phyloP scores from a whole-genome alignment of 64 coral and sea anemone species.

The Porites lutea region DNA sequence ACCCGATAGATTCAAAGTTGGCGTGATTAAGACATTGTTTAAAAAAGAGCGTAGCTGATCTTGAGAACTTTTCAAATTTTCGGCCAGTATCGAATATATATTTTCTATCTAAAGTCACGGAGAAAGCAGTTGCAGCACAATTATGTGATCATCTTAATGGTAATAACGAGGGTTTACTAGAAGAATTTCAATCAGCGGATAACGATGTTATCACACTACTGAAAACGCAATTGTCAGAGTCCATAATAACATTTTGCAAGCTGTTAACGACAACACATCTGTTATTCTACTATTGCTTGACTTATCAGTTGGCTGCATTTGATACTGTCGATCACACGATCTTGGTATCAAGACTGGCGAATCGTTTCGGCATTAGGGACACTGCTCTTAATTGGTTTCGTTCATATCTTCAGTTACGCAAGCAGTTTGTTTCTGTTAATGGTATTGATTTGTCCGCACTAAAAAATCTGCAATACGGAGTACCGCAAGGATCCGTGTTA shows the following conservation, averaged over 20 bases:
- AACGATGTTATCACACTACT: conserved; percentile 16
- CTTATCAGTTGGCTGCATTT: conserved; percentile 24
- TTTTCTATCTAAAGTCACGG: background rate
- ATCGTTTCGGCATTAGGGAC: background rate
- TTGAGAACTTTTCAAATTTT: background rate
- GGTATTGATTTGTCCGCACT: too few relatives aligned
- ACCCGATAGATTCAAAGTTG: background rate
- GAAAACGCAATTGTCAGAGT: conserved; percentile 18
- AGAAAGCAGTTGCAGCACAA: too few relatives aligned
- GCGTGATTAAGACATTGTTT: conserved; percentile 9
- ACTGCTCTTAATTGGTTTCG: conserved; percentile 48
- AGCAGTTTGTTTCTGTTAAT: too few relatives aligned
- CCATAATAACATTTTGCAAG: conserved; percentile 2
- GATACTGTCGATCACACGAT: too few relatives aligned
- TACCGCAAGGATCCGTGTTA: too few relatives aligned
- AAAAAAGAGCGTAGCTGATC: conserved; percentile 43
- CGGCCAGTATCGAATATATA: too few relatives aligned
- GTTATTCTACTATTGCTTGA: conserved; percentile 20
- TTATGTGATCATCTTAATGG: conserved; percentile 7
- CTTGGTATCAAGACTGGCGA: too few relatives aligned
- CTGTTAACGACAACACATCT: background rate
- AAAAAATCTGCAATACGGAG: too few relatives aligned
- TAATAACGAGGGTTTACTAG: background rate
- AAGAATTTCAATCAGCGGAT: conserved; percentile 30
- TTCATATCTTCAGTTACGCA: conserved; percentile 16